A percentile compares a stretch with the other conserved stretches of the same genome.
Evolutionary conservation across 2,797 vertebrate genomes (phyloP).

Genomic region (Hippocampus kuda): DNA sequence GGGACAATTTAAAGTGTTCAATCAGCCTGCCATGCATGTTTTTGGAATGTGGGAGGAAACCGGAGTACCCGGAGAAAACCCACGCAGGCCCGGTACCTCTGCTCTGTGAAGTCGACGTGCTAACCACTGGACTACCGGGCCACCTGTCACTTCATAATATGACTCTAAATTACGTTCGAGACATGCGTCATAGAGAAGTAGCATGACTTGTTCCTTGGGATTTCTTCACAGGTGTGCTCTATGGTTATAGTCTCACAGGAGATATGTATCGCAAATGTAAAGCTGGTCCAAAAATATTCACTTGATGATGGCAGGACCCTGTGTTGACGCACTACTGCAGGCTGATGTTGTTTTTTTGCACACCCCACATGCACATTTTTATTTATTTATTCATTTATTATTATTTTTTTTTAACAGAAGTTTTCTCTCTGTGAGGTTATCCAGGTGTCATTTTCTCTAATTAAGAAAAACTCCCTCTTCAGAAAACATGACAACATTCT

Average conservation of each 20-base stretch:
- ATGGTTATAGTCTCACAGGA: neutral
- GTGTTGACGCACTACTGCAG: conserved; percentile 23
- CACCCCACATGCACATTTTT: conserved; percentile 11
- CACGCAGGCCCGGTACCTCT: too few species aligned
- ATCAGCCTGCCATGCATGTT: too few species aligned
- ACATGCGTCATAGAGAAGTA: conserved; percentile 17
- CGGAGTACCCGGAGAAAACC: too few species aligned
- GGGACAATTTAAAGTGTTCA: too few species aligned
- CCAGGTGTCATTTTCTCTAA: conserved; percentile 42
- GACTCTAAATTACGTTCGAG: conserved; percentile 23
- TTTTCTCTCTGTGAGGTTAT: conserved; percentile 35
- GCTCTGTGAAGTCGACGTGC: too few species aligned
- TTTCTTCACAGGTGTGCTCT: neutral
- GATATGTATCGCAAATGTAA: too few species aligned
- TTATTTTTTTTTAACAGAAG: too few species aligned
- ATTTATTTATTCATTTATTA: too few species aligned
- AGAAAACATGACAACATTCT: neutral
- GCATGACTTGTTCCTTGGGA: neutral
- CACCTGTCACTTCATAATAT: conserved; percentile 27
- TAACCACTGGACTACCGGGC: too few species aligned
- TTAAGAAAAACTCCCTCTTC: conserved; percentile 7
- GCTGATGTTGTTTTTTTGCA: conserved; percentile 19
- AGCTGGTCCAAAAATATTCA: neutral
- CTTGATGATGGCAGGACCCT: conserved; percentile 16
- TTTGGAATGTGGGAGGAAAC: too few species aligned